Conservation (phyloP, 2,888 invertebrate genomes). For the Synergus laeviventris region DNA sequence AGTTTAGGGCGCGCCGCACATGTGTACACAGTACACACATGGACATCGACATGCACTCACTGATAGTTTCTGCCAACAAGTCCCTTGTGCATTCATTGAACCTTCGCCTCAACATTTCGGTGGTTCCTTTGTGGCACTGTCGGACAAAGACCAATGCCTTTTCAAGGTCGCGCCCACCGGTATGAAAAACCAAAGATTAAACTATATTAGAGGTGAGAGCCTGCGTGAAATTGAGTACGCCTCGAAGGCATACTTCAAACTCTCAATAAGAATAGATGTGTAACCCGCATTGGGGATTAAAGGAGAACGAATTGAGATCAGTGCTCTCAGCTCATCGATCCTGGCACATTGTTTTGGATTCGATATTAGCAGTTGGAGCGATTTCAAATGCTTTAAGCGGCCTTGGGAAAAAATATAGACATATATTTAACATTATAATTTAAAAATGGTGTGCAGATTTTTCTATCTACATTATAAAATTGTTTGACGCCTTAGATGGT, state of each 20-base stretch:
- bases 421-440: too few relatives aligned
- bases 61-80: conserved; percentile 34
- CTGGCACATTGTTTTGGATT: conserved; percentile 31
- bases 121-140: conserved; percentile 20
- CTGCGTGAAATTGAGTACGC: conserved; percentile 37
- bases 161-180: conserved; percentile 37
- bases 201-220: conserved; percentile 35
- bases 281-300: conserved; percentile 35
- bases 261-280: conserved; percentile 1
- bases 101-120: conserved; percentile 26
- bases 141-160: conserved; percentile 37
- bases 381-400: not conserved
- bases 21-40: conserved; percentile 29
- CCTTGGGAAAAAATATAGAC: conserved; percentile 15
- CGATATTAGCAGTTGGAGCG: not conserved
- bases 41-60: not conserved
- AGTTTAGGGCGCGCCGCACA: conserved; percentile 33
- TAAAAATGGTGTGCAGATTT: too few relatives aligned
- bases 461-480: too few relatives aligned
- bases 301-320: conserved; percentile 33
- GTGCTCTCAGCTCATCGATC: conserved; percentile 31
- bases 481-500: too few relatives aligned
- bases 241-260: conserved; percentile 29
- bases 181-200: conserved; percentile 31
- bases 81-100: conserved; percentile 37